Evolutionary conservation across 2,113 vertebrate species (phyloP).

Genomic region (Cheirogaleus medius): DNA sequence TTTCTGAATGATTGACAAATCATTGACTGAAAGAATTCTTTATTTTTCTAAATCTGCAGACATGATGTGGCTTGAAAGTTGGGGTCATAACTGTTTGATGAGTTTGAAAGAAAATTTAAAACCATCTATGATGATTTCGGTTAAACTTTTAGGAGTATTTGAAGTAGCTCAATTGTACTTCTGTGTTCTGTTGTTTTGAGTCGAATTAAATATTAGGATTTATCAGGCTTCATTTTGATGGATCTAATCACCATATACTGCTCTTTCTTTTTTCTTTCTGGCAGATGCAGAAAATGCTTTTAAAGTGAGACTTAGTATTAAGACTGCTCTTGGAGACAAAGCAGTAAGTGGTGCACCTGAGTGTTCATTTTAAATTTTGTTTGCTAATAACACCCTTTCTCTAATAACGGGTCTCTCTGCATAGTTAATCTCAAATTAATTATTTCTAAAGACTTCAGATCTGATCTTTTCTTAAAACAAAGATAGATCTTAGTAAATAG

Average conservation of each 20-base stretch:
- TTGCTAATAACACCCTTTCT: conserved; percentile 31
- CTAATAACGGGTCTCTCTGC: background rate
- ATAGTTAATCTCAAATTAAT: conserved; percentile 53
- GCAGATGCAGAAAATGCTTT: conserved; percentile 88
- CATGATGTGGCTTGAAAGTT: background rate
- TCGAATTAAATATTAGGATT: background rate
- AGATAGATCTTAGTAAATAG: background rate
- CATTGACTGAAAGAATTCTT: background rate
- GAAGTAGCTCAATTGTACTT: background rate
- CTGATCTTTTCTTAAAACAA: background rate
- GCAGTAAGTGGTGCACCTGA: conserved; percentile 88
- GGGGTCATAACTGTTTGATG: conserved; percentile 12
- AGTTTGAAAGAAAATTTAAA: conserved; percentile 40
- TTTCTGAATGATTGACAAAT: conserved; percentile 34
- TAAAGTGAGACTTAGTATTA: conserved; percentile 95
- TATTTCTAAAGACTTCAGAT: conserved; percentile 13
- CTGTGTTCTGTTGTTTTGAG: background rate
- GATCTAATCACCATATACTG: conserved; percentile 35
- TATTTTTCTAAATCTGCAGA: conserved; percentile 40
- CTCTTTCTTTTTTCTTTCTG: conserved; percentile 72
- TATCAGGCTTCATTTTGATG: background rate
- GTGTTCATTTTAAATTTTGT: conserved; percentile 34
- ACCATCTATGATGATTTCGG: background rate
- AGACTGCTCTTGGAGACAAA: conserved; percentile 90
- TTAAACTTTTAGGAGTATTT: background rate